Evolutionary conservation across 2,888 invertebrate species (phyloP).

Genomic region (Lycophotia porphyrea): DNA sequence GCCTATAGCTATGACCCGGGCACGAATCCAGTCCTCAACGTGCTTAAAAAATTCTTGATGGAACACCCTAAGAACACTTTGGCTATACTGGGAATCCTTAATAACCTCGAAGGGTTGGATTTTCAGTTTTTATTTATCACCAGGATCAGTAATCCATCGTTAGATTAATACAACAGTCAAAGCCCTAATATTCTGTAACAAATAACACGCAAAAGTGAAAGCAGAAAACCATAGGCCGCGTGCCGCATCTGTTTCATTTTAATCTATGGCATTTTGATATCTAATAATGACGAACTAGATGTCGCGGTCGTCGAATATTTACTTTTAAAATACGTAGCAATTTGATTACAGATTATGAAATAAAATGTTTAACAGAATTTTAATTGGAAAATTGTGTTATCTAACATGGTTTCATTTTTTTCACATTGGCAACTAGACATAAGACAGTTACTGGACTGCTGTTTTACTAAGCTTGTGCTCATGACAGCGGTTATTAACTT

Average conservation of each 20-base stretch:
- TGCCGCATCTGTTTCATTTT: background rate
- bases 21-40: background rate
- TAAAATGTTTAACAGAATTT: background rate
- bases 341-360: background rate
- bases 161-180: background rate
- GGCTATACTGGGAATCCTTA: background rate
- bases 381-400: background rate
- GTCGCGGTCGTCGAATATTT: constrained; percentile 5
- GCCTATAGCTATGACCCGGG: background rate
- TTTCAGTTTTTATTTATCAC: background rate
- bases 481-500: background rate
- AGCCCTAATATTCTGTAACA: background rate
- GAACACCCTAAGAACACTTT: background rate
- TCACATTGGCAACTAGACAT: constrained; percentile 8
- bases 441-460: background rate
- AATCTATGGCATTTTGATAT: constrained; percentile 10
- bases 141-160: background rate
- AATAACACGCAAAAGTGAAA: background rate
- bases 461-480: background rate
- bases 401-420: constrained; percentile 4
- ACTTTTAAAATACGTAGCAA: background rate
- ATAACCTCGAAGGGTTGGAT: background rate
- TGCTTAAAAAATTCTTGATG: background rate
- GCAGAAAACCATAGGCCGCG: background rate
- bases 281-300: constrained; percentile 2